Base-by-base conservation (phyloP, 2,113 vertebrate genomes). In the Rynchops niger region DNA sequence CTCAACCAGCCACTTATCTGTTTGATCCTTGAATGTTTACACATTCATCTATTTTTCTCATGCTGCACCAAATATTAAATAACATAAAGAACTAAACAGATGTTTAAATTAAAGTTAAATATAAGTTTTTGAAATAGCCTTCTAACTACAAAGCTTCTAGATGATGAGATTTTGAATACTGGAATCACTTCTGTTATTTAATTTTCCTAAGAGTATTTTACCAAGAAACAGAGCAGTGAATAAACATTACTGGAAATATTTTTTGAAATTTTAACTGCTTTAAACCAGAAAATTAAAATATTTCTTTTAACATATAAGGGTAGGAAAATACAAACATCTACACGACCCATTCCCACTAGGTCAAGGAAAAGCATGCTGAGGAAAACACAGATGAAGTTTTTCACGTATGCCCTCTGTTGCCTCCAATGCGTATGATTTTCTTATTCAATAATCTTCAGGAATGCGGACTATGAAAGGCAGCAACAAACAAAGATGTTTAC, bases 271-370 rank as follows among this genome's bases (percentile, higher is more conserved):
- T 77, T 85, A 91, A 85, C 40, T 58, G 45, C 36, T 88, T 72
- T 81, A 88, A 93, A 87, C 6, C 12, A 80, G 66, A 76, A 96
- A 89, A 89, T 16, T 9, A 59, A 95, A 96, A 49, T n/a, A 85
- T 79, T 38, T 82, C 12, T 82, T 88, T 78, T 76, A 73, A 73
- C 11, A 66, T 36, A 34, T 56, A 79, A 72, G 49, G 70, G 5
- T 4, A 76, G 23, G 25, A 18, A 67, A 90, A 93, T 86, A 47
- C 16, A 55, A 76, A 76, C 53, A 80, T 16, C 40, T 88, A n/a
- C 34, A 90, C 86, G 76, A 88, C 19, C 50, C 27, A 45, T 43
- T 82, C 58, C 22, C 17, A 38, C 32, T 40, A 49, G 5, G 34
- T 14, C 32, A 93, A 88, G 25, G 30, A 82, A 88, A 82, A 88